Percentiles rank a stretch among this genome's conserved stretches.
These are phyloP conservation scores for Otocyon megalotis DNA, from an alignment of 2,113 vertebrate genomes.

Conservation along the genomic window DNA sequence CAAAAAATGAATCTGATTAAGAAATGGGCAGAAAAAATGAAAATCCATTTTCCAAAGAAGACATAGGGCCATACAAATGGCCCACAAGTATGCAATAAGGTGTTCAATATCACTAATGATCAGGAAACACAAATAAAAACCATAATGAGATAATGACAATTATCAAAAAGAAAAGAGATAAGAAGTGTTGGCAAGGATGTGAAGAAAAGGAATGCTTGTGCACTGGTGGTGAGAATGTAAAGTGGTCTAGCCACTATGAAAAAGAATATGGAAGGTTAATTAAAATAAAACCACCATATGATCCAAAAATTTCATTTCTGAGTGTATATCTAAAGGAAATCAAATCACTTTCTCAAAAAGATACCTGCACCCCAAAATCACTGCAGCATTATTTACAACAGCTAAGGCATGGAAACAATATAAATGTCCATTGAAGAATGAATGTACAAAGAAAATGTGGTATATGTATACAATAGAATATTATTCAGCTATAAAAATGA, in stretches of 20 bases:
- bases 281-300: not conserved
- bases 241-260: not conserved
- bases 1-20: not conserved
- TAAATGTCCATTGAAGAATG: not conserved
- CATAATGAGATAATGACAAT: not conserved
- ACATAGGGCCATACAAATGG: not conserved
- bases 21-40: not conserved
- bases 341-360: not conserved
- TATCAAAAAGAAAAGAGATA: not conserved
- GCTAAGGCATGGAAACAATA: not conserved
- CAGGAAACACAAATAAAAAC: not conserved
- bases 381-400: not conserved
- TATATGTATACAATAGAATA: not conserved
- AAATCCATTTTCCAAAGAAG: not conserved
- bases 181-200: not conserved
- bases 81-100: not conserved
- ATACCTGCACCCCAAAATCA: not conserved
- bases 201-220: not conserved
- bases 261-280: not conserved
- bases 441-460: not conserved
- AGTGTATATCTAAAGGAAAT: not conserved
- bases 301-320: not conserved
- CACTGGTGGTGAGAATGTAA: not conserved
- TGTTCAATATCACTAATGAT: not conserved
- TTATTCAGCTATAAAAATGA: not conserved